Conservation (phyloP, 2,888 invertebrate species). For the Dorcus hopei region DNA sequence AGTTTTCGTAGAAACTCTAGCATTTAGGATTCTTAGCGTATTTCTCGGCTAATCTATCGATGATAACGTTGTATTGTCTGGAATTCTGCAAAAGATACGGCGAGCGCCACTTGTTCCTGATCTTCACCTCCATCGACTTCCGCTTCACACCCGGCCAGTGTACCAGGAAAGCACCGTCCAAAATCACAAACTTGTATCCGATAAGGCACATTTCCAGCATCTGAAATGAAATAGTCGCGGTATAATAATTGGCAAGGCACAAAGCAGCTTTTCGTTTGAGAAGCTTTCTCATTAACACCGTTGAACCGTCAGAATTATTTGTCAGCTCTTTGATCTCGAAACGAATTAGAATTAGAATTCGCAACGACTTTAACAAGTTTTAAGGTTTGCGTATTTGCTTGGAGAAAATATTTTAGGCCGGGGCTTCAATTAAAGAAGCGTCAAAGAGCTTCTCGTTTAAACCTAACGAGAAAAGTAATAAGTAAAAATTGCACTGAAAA, state of each 20-base stretch:
- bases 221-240: slow-evolving; percentile 46
- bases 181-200: slow-evolving; percentile 67
- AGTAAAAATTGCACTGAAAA: too few species aligned
- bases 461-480: too few species aligned
- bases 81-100: slow-evolving; percentile 47
- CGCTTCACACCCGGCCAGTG: slow-evolving; percentile 64
- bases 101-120: slow-evolving; percentile 38
- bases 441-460: too few species aligned
- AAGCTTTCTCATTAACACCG: too few species aligned
- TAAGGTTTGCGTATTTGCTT: too few species aligned
- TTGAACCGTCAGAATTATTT: too few species aligned
- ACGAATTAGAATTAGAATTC: too few species aligned
- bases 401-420: background rate
- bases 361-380: too few species aligned
- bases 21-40: slow-evolving; percentile 52
- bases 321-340: too few species aligned
- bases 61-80: slow-evolving; percentile 52
- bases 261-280: too few species aligned
- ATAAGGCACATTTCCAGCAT: slow-evolving; percentile 75
- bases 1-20: slow-evolving; percentile 35
- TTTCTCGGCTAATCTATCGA: slow-evolving; percentile 49
- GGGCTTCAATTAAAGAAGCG: too few species aligned
- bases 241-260: too few species aligned
- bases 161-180: slow-evolving; percentile 72
- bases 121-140: slow-evolving; percentile 39